These are phyloP conservation scores for Musca vetustissima DNA, from an alignment of 1,140 invertebrate genomes.

Conservation along the genomic window DNA sequence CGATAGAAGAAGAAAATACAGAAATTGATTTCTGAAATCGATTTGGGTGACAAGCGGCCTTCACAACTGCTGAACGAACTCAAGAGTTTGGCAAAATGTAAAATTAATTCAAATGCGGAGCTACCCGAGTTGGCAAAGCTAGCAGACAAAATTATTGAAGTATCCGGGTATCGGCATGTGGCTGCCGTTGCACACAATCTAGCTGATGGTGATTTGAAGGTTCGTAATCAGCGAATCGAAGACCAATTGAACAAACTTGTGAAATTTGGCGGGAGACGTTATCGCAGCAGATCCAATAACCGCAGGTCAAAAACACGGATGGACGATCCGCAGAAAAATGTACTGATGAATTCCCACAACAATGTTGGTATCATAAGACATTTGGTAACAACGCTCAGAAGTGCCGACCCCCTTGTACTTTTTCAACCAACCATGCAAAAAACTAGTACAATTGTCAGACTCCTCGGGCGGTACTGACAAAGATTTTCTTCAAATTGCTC, in stretches of 20 bases:
- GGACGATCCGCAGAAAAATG: not conserved
- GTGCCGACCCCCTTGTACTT: no score
- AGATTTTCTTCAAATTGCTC: not conserved
- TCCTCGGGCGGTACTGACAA: not conserved
- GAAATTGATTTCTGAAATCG: conserved; percentile 33
- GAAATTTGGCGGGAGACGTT: no score
- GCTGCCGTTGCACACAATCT: not conserved
- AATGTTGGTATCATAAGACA: not conserved
- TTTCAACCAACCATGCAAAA: not conserved
- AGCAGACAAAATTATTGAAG: not conserved
- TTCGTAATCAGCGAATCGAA: not conserved
- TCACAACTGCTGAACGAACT: conserved; percentile 32
- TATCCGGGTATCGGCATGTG: not conserved
- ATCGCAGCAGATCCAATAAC: no score
- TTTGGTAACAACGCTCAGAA: not conserved
- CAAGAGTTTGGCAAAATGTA: not conserved
- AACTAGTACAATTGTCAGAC: not conserved
- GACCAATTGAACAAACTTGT: no score
- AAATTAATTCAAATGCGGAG: not conserved
- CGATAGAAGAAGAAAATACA: conserved; percentile 32
- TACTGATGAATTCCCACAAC: not conserved
- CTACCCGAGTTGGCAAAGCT: not conserved
- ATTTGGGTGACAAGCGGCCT: conserved; percentile 36
- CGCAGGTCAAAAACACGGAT: not conserved
- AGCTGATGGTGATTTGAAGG: not conserved